phyloP scores from a whole-genome alignment of 2,888 invertebrate genomes.

The Macaria liturata region DNA sequence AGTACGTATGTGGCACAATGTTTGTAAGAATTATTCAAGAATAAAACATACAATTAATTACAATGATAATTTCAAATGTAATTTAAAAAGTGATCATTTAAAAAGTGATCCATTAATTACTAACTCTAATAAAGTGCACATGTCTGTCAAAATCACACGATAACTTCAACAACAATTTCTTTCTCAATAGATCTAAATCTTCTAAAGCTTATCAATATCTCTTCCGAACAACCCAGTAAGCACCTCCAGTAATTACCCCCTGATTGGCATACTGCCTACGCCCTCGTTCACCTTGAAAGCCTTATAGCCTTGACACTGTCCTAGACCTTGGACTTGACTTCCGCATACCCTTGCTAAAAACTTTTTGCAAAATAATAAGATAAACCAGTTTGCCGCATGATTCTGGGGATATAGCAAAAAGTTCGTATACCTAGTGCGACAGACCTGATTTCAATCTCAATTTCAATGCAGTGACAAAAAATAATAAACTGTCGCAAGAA shows the following conservation, averaged over 20 bases:
- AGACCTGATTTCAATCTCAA: slow-evolving; percentile 18
- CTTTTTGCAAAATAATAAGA: slow-evolving; percentile 12
- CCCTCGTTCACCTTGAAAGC: slow-evolving; percentile 17
- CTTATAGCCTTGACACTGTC: slow-evolving; percentile 21
- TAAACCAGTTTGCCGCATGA: slow-evolving; percentile 6
- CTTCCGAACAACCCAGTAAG: too few relatives aligned
- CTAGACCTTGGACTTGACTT: slow-evolving; percentile 15
- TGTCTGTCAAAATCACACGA: too few relatives aligned
- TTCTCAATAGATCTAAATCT: too few relatives aligned
- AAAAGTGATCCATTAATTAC: too few relatives aligned
- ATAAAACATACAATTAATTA: too few relatives aligned
- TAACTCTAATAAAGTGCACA: too few relatives aligned
- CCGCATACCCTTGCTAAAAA: slow-evolving; percentile 22
- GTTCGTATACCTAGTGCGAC: slow-evolving; percentile 9
- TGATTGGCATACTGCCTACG: slow-evolving; percentile 20
- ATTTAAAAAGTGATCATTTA: too few relatives aligned
- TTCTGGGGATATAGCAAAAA: slow-evolving; percentile 7
- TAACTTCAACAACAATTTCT: too few relatives aligned
- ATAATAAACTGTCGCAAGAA: slow-evolving; percentile 4
- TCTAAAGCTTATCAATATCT: too few relatives aligned
- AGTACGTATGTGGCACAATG: too few relatives aligned
- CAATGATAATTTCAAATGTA: too few relatives aligned
- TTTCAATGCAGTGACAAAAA: slow-evolving; percentile 18
- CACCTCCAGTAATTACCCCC: slow-evolving; percentile 3
- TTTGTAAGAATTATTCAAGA: too few relatives aligned